phyloP scores from a whole-genome alignment of 2,888 invertebrate genomes.

The Argyresthia goedartella region DNA sequence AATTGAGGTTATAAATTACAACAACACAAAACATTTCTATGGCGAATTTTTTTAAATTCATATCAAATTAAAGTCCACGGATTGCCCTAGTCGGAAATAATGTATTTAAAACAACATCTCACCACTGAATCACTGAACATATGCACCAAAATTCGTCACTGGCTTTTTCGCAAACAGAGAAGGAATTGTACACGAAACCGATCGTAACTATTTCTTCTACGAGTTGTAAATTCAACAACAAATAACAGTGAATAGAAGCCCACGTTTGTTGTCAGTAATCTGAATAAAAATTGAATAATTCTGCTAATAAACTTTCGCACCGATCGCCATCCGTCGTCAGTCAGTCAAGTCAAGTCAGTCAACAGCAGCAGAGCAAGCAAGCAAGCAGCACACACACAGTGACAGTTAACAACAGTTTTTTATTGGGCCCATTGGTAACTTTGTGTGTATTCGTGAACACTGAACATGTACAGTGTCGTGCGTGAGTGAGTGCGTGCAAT shows the following conservation, averaged over 20 bases:
- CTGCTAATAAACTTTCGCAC: slow-evolving; percentile 8
- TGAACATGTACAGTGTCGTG: too few relatives aligned
- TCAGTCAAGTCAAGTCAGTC: slow-evolving; percentile 10
- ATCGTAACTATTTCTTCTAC: background rate
- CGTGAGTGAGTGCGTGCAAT: slow-evolving; percentile 40
- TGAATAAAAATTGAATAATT: slow-evolving; percentile 2
- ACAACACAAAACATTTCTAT: slow-evolving; percentile 43
- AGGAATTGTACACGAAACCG: background rate
- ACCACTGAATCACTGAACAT: slow-evolving; percentile 38
- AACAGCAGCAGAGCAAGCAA: slow-evolving; percentile 5
- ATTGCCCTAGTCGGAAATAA: slow-evolving; percentile 20
- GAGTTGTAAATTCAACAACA: background rate
- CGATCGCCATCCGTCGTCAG: slow-evolving; percentile 12
- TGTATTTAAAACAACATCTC: slow-evolving; percentile 17
- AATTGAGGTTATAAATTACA: slow-evolving; percentile 57
- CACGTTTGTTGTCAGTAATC: background rate
- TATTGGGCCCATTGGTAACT: background rate
- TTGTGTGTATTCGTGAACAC: slow-evolving; percentile 14
- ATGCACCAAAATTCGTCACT: slow-evolving; percentile 34
- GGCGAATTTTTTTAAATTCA: slow-evolving; percentile 30
- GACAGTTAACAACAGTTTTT: slow-evolving; percentile 1
- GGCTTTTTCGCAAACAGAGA: slow-evolving; percentile 23
- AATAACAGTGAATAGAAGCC: background rate
- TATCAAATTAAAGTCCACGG: slow-evolving; percentile 22
- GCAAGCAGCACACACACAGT: background rate